A percentile compares a stretch with the other conserved stretches of the same genome.
These are phyloP conservation scores for Podarcis raffonei DNA, from an alignment of 2,113 vertebrate species.

Conservation along the genomic window DNA sequence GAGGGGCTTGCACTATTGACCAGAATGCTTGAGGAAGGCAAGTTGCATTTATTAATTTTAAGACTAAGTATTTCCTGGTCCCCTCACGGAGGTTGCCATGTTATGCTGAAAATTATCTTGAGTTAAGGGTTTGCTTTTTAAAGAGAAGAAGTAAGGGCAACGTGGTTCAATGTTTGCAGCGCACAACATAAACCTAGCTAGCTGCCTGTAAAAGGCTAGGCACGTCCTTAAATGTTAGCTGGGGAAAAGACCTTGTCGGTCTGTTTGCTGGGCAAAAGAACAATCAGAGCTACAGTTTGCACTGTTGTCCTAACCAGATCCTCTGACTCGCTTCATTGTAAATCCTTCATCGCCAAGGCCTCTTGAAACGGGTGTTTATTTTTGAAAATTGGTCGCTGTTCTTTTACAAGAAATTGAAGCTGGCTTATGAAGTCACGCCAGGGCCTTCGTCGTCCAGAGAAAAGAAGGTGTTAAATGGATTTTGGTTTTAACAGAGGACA, in stretches of 20 bases:
- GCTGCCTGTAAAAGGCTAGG: not conserved
- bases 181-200: not conserved
- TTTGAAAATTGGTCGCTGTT: not conserved
- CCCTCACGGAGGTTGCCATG: not conserved
- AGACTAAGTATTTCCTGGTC: not conserved
- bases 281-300: not conserved
- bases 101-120: not conserved
- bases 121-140: not conserved
- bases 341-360: not conserved
- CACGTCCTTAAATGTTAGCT: not conserved
- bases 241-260: not conserved
- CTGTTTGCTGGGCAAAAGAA: conserved; percentile 15
- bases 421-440: not conserved
- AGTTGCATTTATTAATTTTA: not conserved
- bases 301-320: conserved; percentile 15
- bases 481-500: not conserved
- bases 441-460: not conserved
- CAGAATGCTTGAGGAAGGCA: not conserved
- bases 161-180: not conserved
- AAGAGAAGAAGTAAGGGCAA: not conserved
- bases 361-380: not conserved
- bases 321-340: conserved; percentile 12
- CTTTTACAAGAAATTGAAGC: conserved; percentile 18
- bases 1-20: not conserved
- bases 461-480: conserved; percentile 1